Conservation (phyloP, 2,797 vertebrate genomes). For the Falco concolor region DNA sequence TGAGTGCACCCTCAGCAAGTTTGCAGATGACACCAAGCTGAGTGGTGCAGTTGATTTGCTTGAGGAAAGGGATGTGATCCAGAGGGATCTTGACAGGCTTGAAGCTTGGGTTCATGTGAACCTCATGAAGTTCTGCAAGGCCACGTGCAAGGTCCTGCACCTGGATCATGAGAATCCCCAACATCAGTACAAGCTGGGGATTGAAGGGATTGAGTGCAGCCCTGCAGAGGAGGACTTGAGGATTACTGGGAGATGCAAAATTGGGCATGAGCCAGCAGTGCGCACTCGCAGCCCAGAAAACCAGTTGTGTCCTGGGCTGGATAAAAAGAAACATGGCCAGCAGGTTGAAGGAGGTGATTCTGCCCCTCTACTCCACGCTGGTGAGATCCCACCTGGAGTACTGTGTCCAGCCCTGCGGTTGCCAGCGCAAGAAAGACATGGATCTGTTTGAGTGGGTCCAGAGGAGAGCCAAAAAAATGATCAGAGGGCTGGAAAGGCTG, state of each 20-base stretch:
- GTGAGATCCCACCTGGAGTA: not conserved
- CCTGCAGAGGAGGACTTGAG: not conserved
- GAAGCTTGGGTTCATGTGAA: fast-evolving
- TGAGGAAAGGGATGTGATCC: not conserved
- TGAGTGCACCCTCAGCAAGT: too few relatives aligned
- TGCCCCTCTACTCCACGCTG: fast-evolving
- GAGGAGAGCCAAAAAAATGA: not conserved
- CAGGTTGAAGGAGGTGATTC: not conserved
- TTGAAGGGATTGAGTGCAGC: not conserved
- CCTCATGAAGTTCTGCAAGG: not conserved
- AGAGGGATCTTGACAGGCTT: not conserved
- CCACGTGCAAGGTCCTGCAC: not conserved
- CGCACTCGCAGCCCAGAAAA: too few relatives aligned
- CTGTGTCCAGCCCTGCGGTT: not conserved
- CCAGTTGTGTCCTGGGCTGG: not conserved
- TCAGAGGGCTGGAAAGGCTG: not conserved
- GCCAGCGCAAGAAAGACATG: not conserved
- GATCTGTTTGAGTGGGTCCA: fast-evolving
- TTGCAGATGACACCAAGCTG: not conserved
- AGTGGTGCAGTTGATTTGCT: not conserved
- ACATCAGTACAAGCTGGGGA: not conserved
- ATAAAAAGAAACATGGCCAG: not conserved
- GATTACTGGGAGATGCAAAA: not conserved
- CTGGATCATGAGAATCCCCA: not conserved
- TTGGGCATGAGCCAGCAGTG: not conserved